Conservation (phyloP, 2,797 vertebrate genomes). For the Falco cherrug region DNA sequence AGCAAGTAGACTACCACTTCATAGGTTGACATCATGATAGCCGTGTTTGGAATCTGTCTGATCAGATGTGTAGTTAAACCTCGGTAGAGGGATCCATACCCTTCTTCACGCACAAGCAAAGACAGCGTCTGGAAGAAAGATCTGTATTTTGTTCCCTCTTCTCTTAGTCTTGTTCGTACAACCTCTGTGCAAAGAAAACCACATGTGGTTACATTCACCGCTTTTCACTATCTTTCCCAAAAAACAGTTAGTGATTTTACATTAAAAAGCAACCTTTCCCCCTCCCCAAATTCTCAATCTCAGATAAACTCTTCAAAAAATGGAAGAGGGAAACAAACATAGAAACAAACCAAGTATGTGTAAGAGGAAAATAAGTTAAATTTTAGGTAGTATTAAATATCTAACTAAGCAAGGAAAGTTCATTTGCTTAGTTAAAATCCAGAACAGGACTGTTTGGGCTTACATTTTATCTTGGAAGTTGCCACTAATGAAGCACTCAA, state of each 20-base stretch:
- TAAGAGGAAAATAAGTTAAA: neutral
- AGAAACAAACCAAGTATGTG: neutral
- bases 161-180: constrained; percentile 96
- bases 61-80: constrained; percentile 95
- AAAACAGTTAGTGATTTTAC: neutral
- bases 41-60: constrained; percentile 98
- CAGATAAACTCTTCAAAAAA: neutral
- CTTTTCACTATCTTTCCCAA: neutral
- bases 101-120: constrained; percentile 91
- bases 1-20: constrained; percentile 97
- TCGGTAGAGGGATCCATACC: constrained; percentile 92
- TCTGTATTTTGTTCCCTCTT: constrained; percentile 97
- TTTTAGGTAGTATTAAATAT: neutral
- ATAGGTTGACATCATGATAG: constrained; percentile 99
- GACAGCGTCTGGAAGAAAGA: constrained; percentile 95
- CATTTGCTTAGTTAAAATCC: neutral
- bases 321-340: neutral
- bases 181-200: constrained; percentile 84
- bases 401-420: neutral
- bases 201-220: neutral
- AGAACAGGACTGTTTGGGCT: neutral
- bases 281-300: neutral
- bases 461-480: neutral
- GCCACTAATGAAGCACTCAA: neutral
- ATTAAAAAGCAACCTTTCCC: neutral